Evolutionary conservation across 92 coral and sea anemone species (phyloP).

Genomic region (Palythoa grandis): DNA sequence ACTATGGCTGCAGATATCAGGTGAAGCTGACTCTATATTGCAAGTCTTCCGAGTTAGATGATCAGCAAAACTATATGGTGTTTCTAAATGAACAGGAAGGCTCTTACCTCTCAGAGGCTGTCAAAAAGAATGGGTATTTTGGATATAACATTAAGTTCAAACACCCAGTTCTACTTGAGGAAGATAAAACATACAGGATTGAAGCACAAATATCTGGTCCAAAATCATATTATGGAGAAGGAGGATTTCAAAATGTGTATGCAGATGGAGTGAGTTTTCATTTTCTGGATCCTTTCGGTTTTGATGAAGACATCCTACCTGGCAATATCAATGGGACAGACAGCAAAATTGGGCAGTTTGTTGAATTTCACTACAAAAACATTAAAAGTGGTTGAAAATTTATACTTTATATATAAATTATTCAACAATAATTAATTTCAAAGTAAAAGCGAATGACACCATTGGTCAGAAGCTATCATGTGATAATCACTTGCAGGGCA

Average conservation of each 20-base stretch:
- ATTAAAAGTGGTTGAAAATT: neutral
- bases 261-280: constrained; percentile 47
- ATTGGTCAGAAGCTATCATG: no score
- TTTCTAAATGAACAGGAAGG: constrained; percentile 27
- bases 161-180: constrained; percentile 27
- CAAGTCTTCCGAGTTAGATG: neutral
- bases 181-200: constrained; percentile 23
- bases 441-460: no score
- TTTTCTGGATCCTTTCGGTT: constrained; percentile 19
- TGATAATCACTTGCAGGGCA: no score
- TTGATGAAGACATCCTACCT: constrained; percentile 2
- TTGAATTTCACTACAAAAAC: constrained; percentile 31
- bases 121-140: constrained; percentile 41
- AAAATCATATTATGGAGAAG: constrained; percentile 34
- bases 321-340: constrained; percentile 20
- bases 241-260: constrained; percentile 39
- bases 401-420: no score
- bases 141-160: constrained; percentile 25
- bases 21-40: constrained; percentile 9
- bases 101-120: constrained; percentile 19
- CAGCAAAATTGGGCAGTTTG: constrained; percentile 39
- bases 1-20: constrained; percentile 22
- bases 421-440: no score
- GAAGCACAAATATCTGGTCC: constrained; percentile 29
- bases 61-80: neutral